These are phyloP conservation scores for Petrosia ficiformis DNA, from an alignment of 37 sponge, comb jelly and placozoan genomes.

Conservation along the genomic window DNA sequence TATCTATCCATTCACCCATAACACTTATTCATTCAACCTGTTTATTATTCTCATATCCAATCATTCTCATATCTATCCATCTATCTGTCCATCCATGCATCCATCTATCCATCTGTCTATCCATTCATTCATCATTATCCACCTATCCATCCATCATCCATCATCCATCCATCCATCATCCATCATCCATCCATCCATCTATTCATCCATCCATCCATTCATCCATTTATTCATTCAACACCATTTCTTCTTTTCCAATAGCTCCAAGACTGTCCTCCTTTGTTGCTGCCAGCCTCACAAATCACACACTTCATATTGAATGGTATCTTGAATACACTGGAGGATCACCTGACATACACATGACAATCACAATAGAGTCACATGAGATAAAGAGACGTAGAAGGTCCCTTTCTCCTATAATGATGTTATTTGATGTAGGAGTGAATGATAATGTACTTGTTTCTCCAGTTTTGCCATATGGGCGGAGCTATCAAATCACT, in stretches of 20 bases:
- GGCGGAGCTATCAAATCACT: not conserved
- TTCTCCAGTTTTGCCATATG: not conserved
- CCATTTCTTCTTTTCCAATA: not conserved
- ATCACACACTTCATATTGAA: conserved; percentile 37
- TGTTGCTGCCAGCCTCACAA: conserved; percentile 1
- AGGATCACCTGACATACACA: conserved; percentile 28
- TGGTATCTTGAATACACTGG: conserved; percentile 59
- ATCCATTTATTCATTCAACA: not conserved
- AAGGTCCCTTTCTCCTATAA: not conserved
- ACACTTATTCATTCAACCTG: no score
- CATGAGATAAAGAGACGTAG: not conserved
- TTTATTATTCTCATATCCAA: no score
- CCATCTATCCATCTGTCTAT: no score
- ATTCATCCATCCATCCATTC: not conserved
- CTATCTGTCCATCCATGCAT: no score
- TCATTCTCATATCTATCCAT: no score
- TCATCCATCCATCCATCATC: no score
- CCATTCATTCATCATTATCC: no score
- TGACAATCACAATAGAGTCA: conserved; percentile 1
- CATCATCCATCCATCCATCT: no score
- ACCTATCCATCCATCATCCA: no score
- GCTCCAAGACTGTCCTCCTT: conserved; percentile 35
- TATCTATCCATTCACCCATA: no score
- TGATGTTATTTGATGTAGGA: not conserved
- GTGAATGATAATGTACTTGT: not conserved